Conservation (phyloP, 2,113 vertebrate genomes). For the pig (Sus scrofa) region DNA sequence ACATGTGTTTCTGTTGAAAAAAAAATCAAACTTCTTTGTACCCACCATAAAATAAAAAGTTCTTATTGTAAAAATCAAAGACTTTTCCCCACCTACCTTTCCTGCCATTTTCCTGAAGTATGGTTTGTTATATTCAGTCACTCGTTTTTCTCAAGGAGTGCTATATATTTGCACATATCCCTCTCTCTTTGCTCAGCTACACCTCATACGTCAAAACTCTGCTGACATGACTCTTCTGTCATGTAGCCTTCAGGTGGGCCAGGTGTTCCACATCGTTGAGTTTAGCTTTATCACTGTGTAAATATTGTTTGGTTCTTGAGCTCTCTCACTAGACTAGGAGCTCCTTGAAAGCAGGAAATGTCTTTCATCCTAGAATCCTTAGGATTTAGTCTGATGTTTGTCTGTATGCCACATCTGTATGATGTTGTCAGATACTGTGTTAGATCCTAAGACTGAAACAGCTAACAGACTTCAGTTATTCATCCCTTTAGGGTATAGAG, state of each 20-base stretch:
- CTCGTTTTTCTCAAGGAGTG: background rate
- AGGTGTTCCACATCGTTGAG: background rate
- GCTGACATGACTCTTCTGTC: background rate
- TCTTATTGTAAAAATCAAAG: background rate
- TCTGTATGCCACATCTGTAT: background rate
- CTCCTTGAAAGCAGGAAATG: background rate
- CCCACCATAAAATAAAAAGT: background rate
- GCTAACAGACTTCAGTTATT: background rate
- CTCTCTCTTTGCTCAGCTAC: background rate
- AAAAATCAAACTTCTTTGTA: background rate
- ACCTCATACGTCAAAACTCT: background rate
- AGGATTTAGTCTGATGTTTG: background rate
- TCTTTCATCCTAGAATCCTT: background rate
- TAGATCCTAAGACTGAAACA: background rate
- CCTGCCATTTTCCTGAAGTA: background rate
- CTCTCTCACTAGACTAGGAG: background rate
- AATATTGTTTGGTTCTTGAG: background rate
- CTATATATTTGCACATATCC: background rate
- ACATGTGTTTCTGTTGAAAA: background rate
- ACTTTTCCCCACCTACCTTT: background rate
- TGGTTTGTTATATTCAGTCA: background rate
- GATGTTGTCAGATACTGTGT: background rate
- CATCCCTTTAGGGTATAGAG: background rate
- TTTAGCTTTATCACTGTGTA: background rate
- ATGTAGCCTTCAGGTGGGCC: background rate